Base-by-base conservation (phyloP, 1,140 invertebrate species). In the Nasonia longicornis region DNA sequence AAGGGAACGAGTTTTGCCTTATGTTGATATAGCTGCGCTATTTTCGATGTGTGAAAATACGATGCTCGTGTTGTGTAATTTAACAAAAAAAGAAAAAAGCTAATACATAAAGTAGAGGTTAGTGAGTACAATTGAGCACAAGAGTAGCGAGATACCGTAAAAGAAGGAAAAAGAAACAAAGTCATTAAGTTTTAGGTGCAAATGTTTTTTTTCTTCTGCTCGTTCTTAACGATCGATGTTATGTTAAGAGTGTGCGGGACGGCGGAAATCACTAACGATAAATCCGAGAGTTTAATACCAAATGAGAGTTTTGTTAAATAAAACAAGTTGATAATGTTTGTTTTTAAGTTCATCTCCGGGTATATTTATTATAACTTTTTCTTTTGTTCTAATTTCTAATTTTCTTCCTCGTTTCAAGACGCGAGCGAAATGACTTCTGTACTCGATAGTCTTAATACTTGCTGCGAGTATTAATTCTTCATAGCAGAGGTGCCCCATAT, bases 141-240 rank as follows among this genome's bases (percentile, higher is more conserved):
- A 70, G 1, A 48, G 26, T 26, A 78, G 22, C 10, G 35, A 71
- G 42, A 31, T 14, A 22, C 48, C n/a, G 58, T n/a, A 35, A 73
- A 70, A 73, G 52, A 73, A 74, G 6, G 71, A 63, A 73, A 80
- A 73, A 29, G 7, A 14, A 22, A 74, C 45, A 80, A 20, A 80
- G 64, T 81, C 74, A 81, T 81, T 76, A 81, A 81, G 48, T 71
- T 81, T 70, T 76, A 81, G 64, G 74, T 76, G 72, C 79, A 76
- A 76, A 67, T 63, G 70, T 69, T 81, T 81, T 31, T 26, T 75
- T 80, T 72, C 31, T 79, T 73, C 66, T 79, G 45, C 77, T 80
- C 72, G 72, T 26, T 69, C 38, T 42, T 42, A 10, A 7, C 38
- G 38, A 42, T 42, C 38, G 38, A 42, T 42, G 35, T 80, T 80